These are phyloP conservation scores for Lamellibrachia columna DNA, from an alignment of 2,888 invertebrate species.

Conservation along the genomic window DNA sequence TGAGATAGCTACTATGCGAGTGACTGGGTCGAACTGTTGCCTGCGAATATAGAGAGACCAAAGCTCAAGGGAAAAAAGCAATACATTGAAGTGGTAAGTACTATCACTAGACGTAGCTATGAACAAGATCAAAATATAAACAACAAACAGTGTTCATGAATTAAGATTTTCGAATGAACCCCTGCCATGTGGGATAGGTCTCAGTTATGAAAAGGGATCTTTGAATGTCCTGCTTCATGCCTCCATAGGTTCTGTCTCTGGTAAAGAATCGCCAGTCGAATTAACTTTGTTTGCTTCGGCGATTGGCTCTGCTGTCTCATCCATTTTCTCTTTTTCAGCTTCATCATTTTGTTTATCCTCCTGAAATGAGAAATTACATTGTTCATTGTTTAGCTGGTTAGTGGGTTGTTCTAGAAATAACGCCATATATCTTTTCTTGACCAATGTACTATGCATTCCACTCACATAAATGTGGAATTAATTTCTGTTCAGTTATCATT, in stretches of 20 bases:
- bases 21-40: neutral
- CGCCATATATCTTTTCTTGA: too few species aligned
- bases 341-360: neutral
- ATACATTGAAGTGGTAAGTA: neutral
- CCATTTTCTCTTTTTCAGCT: slow-evolving; percentile 9
- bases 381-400: too few species aligned
- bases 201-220: neutral
- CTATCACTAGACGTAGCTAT: neutral
- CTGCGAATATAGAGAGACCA: neutral
- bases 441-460: too few species aligned
- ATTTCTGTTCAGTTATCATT: too few species aligned
- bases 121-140: neutral
- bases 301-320: neutral
- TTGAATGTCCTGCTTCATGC: neutral
- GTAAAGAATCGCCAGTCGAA: neutral
- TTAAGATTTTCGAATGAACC: neutral
- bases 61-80: neutral
- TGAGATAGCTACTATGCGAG: neutral
- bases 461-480: too few species aligned
- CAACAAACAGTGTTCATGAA: neutral
- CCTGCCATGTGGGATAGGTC: neutral
- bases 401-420: too few species aligned
- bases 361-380: neutral
- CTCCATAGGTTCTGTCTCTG: slow-evolving; percentile 6
- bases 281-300: neutral